phyloP scores from a whole-genome alignment of 2,888 invertebrate genomes.

The Aelia acuminata region DNA sequence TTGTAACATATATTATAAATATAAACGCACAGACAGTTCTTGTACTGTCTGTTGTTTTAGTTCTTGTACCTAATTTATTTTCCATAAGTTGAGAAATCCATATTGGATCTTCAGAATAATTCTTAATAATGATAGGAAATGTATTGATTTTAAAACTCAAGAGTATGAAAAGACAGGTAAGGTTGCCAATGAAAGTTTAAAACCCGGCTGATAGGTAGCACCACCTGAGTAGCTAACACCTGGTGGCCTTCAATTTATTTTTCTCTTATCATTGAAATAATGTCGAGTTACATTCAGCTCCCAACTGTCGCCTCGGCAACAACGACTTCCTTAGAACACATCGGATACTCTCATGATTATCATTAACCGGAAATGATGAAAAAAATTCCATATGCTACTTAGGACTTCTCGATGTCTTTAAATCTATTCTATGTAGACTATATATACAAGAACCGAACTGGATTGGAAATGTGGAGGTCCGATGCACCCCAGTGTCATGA shows the following conservation, averaged over 20 bases:
- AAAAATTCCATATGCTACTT: background rate
- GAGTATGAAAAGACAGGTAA: background rate
- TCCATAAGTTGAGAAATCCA: background rate
- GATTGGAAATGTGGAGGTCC: background rate
- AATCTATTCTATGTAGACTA: background rate
- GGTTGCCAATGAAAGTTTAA: background rate
- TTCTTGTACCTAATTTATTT: too few species aligned
- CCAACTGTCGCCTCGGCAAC: background rate
- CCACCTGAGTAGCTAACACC: background rate
- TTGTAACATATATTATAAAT: too few species aligned
- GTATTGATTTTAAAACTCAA: background rate
- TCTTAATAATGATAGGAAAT: background rate
- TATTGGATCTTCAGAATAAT: background rate
- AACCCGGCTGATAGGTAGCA: background rate
- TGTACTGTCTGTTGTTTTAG: too few species aligned
- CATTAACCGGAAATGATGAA: background rate
- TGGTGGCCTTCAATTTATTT: conserved; percentile 14
- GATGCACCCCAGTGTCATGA: conserved; percentile 22
- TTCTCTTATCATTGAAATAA: conserved; percentile 14
- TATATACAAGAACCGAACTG: background rate
- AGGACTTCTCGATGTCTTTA: background rate
- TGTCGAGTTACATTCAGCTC: background rate
- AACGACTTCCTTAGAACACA: background rate
- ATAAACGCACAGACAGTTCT: too few species aligned
- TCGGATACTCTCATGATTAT: background rate